Percentiles rank a stretch among this genome's conserved stretches.
Conservation (phyloP, 2,797 vertebrate species). For the Pangasius djambal region DNA sequence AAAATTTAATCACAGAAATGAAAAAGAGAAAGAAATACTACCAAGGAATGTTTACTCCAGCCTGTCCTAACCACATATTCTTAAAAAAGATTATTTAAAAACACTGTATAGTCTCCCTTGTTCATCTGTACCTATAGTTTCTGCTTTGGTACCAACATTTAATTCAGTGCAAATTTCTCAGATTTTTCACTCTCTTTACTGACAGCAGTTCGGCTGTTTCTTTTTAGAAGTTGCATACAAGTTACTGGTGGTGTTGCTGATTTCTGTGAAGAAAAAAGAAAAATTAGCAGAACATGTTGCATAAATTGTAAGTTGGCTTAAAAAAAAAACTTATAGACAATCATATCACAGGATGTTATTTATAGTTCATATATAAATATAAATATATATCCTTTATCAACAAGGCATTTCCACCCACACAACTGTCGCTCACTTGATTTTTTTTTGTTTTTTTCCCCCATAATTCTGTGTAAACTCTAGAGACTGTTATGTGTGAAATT, state of each 20-base stretch:
- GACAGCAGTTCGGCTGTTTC: conserved; percentile 87
- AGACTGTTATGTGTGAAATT: no score
- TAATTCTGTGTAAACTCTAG: no score
- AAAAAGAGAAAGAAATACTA: conserved; percentile 40
- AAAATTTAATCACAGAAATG: not conserved
- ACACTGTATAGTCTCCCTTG: conserved; percentile 22
- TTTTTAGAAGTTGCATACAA: conserved; percentile 78
- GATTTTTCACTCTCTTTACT: conserved; percentile 64
- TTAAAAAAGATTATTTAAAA: not conserved
- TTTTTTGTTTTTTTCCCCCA: no score
- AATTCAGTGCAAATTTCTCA: conserved; percentile 36
- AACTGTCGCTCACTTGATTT: no score
- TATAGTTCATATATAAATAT: no score
- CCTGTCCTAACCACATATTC: conserved; percentile 23
- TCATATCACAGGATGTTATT: not conserved
- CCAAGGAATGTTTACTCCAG: conserved; percentile 52
- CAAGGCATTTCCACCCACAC: no score
- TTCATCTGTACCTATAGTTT: conserved; percentile 9
- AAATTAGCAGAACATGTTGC: not conserved
- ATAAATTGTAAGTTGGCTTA: not conserved
- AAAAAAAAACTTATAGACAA: not conserved
- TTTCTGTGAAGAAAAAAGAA: conserved; percentile 72
- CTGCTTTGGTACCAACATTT: conserved; percentile 50
- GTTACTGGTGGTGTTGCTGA: conserved; percentile 83
- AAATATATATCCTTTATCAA: no score